These are phyloP conservation scores for Malachius bipustulatus DNA, from an alignment of 2,888 invertebrate genomes.

Conservation along the genomic window DNA sequence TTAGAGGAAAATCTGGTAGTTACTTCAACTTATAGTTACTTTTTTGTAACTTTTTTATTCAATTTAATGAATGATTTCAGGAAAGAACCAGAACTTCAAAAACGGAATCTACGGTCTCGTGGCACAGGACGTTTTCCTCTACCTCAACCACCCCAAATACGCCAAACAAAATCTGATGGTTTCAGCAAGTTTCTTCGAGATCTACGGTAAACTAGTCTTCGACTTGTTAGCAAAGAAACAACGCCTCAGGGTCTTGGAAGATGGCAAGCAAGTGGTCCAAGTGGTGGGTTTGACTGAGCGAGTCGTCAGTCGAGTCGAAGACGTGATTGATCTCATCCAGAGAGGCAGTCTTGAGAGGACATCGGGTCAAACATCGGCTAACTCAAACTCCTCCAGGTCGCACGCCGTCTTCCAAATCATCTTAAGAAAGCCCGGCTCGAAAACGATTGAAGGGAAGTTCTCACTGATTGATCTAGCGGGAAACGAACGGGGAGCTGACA, in stretches of 20 bases:
- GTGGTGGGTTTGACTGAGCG: constrained; percentile 92
- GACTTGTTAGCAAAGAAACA: constrained; percentile 84
- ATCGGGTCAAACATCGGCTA: constrained; percentile 95
- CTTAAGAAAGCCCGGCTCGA: constrained; percentile 57
- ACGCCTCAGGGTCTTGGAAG: constrained; percentile 89
- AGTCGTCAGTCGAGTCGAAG: constrained; percentile 67
- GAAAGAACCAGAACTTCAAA: constrained; percentile 58
- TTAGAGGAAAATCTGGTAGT: constrained; percentile 53
- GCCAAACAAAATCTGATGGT: constrained; percentile 75
- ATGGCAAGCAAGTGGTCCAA: constrained; percentile 95
- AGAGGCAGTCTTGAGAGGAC: constrained; percentile 82
- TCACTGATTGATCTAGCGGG: constrained; percentile 96
- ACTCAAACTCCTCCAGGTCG: constrained; percentile 94
- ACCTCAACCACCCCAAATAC: constrained; percentile 51
- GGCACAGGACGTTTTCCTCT: constrained; percentile 81
- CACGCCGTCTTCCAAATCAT: constrained; percentile 99
- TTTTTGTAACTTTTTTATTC: background rate
- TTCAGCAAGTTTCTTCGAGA: constrained; percentile 96
- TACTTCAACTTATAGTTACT: too few relatives aligned
- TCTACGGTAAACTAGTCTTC: constrained; percentile 93
- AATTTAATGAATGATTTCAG: constrained; percentile 6
- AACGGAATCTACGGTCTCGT: constrained; percentile 98
- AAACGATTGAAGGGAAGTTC: constrained; percentile 89
- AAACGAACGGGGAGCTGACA: constrained; percentile 99
- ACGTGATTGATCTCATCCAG: constrained; percentile 85